These are phyloP conservation scores for Morelia viridis DNA, from an alignment of 2,797 vertebrate genomes.

Conservation along the genomic window DNA sequence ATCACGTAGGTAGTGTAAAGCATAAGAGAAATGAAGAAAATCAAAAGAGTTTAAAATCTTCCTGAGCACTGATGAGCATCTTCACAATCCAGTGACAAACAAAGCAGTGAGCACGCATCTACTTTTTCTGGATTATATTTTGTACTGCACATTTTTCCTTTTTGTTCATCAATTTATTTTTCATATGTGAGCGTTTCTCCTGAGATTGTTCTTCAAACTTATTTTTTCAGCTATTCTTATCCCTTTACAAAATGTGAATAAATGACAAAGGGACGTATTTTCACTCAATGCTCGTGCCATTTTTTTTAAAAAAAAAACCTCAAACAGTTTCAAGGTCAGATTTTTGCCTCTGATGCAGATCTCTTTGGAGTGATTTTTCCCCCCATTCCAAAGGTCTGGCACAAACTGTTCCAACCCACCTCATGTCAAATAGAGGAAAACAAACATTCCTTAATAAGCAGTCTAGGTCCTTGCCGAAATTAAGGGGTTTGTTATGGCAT, in stretches of 20 bases:
- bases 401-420: conserved; percentile 38
- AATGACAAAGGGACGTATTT: neutral
- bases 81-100: neutral
- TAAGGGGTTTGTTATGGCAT: conserved; percentile 47
- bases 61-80: too few relatives aligned
- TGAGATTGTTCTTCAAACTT: neutral
- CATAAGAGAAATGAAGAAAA: neutral
- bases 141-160: neutral
- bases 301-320: neutral
- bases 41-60: neutral
- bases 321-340: neutral
- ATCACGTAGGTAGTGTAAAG: neutral
- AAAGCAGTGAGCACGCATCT: neutral
- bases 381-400: conserved; percentile 43
- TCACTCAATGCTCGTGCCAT: neutral
- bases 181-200: neutral
- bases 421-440: conserved; percentile 43
- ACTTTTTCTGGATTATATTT: neutral
- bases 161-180: neutral
- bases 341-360: conserved; percentile 34
- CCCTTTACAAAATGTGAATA: neutral
- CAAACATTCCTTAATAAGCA: conserved; percentile 43
- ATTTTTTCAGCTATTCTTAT: neutral
- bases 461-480: conserved; percentile 36
- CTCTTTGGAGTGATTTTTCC: conserved; percentile 12